phyloP scores from a whole-genome alignment of 2,888 invertebrate species.

The Lycocerus yunnanus region DNA sequence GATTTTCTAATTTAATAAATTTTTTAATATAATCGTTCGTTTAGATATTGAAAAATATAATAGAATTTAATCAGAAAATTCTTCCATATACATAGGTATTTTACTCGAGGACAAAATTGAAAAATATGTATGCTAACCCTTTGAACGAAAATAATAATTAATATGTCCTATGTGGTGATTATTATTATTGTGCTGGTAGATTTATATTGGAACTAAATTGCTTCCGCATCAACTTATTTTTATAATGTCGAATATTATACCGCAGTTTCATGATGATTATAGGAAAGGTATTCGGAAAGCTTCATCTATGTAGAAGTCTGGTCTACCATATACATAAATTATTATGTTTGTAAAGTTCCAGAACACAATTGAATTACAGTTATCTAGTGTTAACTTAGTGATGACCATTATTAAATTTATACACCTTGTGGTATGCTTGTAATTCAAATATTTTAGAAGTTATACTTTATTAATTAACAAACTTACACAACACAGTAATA shows the following conservation, averaged over 20 bases:
- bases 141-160: neutral
- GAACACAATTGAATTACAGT: neutral
- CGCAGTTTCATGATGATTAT: neutral
- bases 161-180: neutral
- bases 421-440: neutral
- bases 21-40: neutral
- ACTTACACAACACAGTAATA: neutral
- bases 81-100: too few species aligned
- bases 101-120: neutral
- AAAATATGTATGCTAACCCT: neutral
- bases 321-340: neutral
- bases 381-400: neutral
- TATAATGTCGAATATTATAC: neutral
- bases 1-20: neutral
- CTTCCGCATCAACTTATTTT: neutral
- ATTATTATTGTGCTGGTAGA: too few species aligned
- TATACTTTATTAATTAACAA: neutral
- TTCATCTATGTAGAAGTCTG: neutral
- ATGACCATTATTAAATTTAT: neutral
- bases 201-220: neutral
- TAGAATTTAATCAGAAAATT: neutral
- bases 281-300: neutral
- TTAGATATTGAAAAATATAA: neutral
- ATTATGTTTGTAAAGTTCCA: neutral
- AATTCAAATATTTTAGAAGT: neutral